Conservation (phyloP, 2,888 invertebrate species). For the Melanchra persicariae region DNA sequence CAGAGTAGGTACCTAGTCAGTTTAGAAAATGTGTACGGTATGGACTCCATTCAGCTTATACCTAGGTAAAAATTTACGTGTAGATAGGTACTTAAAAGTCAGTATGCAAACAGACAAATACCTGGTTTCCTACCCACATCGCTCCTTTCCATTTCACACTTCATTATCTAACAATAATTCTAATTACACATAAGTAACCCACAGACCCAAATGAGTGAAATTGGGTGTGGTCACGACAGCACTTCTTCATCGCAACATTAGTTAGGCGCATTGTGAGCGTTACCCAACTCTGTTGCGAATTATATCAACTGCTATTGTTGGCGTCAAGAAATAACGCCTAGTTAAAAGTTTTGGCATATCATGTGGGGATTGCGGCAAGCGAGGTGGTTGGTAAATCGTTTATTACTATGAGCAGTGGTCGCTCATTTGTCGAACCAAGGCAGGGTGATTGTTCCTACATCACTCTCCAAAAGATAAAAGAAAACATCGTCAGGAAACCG, state of each 20-base stretch:
- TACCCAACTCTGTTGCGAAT: conserved; percentile 56
- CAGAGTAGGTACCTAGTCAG: no score
- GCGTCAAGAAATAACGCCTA: conserved; percentile 32
- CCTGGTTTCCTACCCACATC: no score
- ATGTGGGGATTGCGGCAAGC: conserved; percentile 44
- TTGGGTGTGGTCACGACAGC: conserved; percentile 51
- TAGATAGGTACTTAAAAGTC: no score
- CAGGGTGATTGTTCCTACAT: neutral
- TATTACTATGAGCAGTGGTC: neutral
- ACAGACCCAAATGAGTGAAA: conserved; percentile 59
- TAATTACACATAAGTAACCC: conserved; percentile 37
- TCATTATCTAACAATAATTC: conserved; percentile 24
- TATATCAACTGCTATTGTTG: conserved; percentile 55
- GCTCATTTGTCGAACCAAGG: neutral
- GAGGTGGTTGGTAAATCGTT: conserved; percentile 15
- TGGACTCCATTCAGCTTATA: no score
- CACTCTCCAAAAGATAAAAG: no score
- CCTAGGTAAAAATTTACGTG: no score
- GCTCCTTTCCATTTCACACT: neutral
- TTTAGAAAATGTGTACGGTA: no score
- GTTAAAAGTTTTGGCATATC: conserved; percentile 63
- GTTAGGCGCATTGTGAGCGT: conserved; percentile 49
- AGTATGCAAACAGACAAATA: no score
- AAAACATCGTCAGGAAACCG: neutral
- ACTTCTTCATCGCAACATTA: conserved; percentile 29